Evolutionary conservation across 92 coral and sea anemone species (phyloP), one percentile per base, ranked within the genome.

Genomic region (Paragorgia papillata): DNA sequence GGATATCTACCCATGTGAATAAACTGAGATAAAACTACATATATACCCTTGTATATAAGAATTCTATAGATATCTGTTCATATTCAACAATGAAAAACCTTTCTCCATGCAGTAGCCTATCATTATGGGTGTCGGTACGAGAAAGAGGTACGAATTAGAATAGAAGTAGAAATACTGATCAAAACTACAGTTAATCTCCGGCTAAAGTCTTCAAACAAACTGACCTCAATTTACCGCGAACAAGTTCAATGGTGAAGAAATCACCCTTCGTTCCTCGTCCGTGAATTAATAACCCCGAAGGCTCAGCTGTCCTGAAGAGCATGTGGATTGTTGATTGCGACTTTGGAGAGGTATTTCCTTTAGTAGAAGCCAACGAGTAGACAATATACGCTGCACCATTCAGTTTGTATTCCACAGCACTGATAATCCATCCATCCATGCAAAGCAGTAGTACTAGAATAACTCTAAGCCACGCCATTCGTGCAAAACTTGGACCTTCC

Each of bases 181-280:
- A 15, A 46, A 15, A 46, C 12, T 6, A 15, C 9, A 7, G 14
- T 46, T 15, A n/a, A 15, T n/a, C n/a, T 46, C 53, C n/a, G 53
- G 7, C 2, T 2, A 46, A 7, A 7, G 2, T 2, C 53, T 7
- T 46, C n/a, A 46, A 6, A n/a, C n/a, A n/a, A 15, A 46, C 89
- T 60, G 87, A 95, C 99, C 99, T 95, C 48, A 95, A 79, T 73
- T 85, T 91, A 27, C 99, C 97, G 41, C 97, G 92, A 54, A 85
- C 75, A 62, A 95, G 86, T 74, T 95, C 99, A 58, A 95, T 66
- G 17, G 97, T 95, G 44, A 91, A 79, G 56, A 91, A 95, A 76
- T 95, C 96, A 55, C 90, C 89, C 37, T 70, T 74, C 20, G 73
- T 67, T 25, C 94, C 90, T 32, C 87, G 80, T 26, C 90, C 95